Evolutionary conservation across 2,888 invertebrate species (phyloP).

Genomic region (Xylophagus ater): DNA sequence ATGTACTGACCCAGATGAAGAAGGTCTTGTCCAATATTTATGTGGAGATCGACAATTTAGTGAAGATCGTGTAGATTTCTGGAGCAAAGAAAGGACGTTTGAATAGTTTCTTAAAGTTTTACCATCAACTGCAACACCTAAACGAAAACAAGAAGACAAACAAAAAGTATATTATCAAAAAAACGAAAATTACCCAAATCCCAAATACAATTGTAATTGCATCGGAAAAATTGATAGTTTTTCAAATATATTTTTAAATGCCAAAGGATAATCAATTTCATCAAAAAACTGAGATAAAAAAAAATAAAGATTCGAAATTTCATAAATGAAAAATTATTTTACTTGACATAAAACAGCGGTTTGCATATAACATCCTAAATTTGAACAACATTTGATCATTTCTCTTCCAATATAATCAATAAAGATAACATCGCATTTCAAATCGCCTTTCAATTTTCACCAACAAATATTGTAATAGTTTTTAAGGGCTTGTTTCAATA

Average conservation of each 20-base stretch:
- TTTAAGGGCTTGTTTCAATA: slow-evolving; percentile 65
- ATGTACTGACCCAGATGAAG: slow-evolving; percentile 94
- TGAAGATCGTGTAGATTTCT: slow-evolving; percentile 83
- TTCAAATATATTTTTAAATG: slow-evolving; percentile 85
- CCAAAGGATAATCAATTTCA: slow-evolving; percentile 81
- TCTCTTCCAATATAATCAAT: slow-evolving; percentile 73
- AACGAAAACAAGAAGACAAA: slow-evolving; percentile 60
- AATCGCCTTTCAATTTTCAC: slow-evolving; percentile 65
- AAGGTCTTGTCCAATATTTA: slow-evolving; percentile 81
- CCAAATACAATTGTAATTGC: slow-evolving; percentile 90
- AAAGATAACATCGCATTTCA: slow-evolving; percentile 74
- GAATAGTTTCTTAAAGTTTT: slow-evolving; percentile 80
- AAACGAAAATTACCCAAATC: too few species aligned
- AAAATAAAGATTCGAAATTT: too few species aligned
- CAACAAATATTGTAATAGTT: slow-evolving; percentile 67
- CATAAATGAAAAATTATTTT: too few species aligned
- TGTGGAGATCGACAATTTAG: slow-evolving; percentile 86
- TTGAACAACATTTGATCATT: slow-evolving; percentile 85
- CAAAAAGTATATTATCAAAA: too few species aligned
- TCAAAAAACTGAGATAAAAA: slow-evolving; percentile 64
- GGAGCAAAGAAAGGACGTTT: slow-evolving; percentile 89
- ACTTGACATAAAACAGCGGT: slow-evolving; percentile 81
- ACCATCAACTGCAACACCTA: slow-evolving; percentile 45
- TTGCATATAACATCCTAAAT: slow-evolving; percentile 77
- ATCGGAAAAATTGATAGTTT: slow-evolving; percentile 62